Evolutionary conservation across 2,888 invertebrate genomes (phyloP), one percentile per base, ranked within the genome.

Genomic region (Drosophila fulvimacula): DNA sequence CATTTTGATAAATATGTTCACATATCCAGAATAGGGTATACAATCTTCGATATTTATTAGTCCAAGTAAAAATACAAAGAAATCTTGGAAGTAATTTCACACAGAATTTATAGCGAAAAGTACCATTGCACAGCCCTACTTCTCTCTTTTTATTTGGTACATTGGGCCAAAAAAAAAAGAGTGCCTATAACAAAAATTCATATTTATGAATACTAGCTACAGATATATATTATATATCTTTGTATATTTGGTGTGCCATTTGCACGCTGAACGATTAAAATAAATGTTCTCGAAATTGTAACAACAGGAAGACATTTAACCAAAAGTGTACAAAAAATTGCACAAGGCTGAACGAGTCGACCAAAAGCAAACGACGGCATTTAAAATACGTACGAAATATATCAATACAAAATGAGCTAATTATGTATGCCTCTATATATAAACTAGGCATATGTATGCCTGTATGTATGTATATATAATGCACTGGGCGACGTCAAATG

Each of bases 251-350:
- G 66, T 21, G 56, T 73, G 63, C 69, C 69, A 66, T 63, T 63
- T 58, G 55, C 52, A 67, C 73, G 60, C 46, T 48, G 41, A 62
- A 44, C 57, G 58, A 65, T 77, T 68, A 36, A 71, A 71, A 77
- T 78, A 71, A 78, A 74, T 74, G 56, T 57, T 49, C 49, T 49
- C 58, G 64, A 77, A 77, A 56, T 64, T 71, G 59, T 75, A 61
- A 59, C 67, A 79, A 61, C 75, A 79, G 77, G 79, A 77, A 77
- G 72, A 72, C 52, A 74, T 74, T 68, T 61, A 57, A 15, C 46
- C 42, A 59, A 72, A 66, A 55, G 48, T 36, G 44, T 55, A 52
- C 30, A 59, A 59, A 58, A 49, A 55, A 56, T 59, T 19, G 38
- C 36, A 64, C 61, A 68, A 68, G 62, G 74, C 72, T 68, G 73